These are phyloP conservation scores for Lamproptera curius DNA, from an alignment of 2,888 invertebrate genomes.

Conservation along the genomic window DNA sequence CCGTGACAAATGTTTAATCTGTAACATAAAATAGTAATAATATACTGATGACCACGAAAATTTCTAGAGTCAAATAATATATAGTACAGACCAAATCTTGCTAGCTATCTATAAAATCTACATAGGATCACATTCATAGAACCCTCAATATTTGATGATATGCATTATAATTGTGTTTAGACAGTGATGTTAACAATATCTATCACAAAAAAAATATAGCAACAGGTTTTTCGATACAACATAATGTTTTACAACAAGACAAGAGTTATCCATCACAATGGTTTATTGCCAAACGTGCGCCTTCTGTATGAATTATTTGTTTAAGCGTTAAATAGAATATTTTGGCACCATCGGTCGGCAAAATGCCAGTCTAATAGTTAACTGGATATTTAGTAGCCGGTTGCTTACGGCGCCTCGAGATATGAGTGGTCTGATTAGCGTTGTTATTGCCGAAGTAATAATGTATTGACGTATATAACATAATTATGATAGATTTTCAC, in stretches of 20 bases:
- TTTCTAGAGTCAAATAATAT: not conserved
- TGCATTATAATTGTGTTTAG: not conserved
- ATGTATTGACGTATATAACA: too few relatives aligned
- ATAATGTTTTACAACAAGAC: not conserved
- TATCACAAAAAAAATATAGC: not conserved
- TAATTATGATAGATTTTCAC: too few relatives aligned
- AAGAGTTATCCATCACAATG: not conserved
- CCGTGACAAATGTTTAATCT: too few relatives aligned
- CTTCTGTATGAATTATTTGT: not conserved
- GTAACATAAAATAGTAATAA: too few relatives aligned
- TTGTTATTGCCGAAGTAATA: too few relatives aligned
- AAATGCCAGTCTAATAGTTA: constrained; percentile 7
- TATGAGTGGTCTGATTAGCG: too few relatives aligned
- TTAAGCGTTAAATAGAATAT: not conserved
- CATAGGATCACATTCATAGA: not conserved
- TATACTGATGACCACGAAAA: too few relatives aligned
- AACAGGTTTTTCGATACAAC: not conserved
- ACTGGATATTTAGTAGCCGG: constrained; percentile 5
- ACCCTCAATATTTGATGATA: not conserved
- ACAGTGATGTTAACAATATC: not conserved
- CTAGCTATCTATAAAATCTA: not conserved
- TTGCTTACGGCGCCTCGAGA: not conserved
- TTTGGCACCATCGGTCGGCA: not conserved
- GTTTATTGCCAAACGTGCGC: not conserved
- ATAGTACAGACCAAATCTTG: not conserved